These are phyloP conservation scores for Perognathus longimembris DNA, from an alignment of 2,113 vertebrate genomes.

Conservation along the genomic window DNA sequence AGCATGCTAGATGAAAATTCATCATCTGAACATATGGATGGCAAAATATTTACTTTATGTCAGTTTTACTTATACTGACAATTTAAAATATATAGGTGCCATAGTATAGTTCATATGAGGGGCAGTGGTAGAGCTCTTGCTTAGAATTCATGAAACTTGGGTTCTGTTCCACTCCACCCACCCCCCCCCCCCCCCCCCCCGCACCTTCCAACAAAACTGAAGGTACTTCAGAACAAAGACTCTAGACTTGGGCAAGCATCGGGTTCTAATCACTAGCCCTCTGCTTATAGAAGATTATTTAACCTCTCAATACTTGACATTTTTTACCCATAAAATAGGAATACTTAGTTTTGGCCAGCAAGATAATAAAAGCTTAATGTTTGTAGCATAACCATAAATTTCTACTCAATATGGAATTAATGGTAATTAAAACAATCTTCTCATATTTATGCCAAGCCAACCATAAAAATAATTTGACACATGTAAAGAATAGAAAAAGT, in stretches of 20 bases:
- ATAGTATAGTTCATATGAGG: too few relatives aligned
- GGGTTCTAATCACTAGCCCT: not conserved
- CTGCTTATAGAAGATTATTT: not conserved
- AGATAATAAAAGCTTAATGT: conserved; percentile 10
- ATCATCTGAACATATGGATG: not conserved
- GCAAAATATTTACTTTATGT: not conserved
- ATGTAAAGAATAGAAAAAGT: not conserved
- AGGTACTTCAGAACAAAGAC: not conserved
- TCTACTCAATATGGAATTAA: not conserved
- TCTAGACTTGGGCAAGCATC: not conserved
- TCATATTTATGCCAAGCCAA: conserved; percentile 5
- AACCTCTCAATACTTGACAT: not conserved
- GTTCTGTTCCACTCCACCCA: too few relatives aligned
- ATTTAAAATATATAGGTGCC: not conserved
- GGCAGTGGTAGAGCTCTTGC: too few relatives aligned
- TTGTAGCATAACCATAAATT: not conserved
- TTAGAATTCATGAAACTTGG: too few relatives aligned
- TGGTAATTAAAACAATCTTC: conserved; percentile 10
- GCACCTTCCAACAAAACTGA: too few relatives aligned
- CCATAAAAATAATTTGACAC: not conserved
- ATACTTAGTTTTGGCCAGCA: not conserved
- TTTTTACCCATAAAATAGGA: not conserved
- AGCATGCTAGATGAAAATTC: not conserved
- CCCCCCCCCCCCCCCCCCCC: too few relatives aligned
- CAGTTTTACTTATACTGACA: not conserved